Base-by-base conservation (phyloP, 2,888 invertebrate genomes). In the Scrobipalpa costella region DNA sequence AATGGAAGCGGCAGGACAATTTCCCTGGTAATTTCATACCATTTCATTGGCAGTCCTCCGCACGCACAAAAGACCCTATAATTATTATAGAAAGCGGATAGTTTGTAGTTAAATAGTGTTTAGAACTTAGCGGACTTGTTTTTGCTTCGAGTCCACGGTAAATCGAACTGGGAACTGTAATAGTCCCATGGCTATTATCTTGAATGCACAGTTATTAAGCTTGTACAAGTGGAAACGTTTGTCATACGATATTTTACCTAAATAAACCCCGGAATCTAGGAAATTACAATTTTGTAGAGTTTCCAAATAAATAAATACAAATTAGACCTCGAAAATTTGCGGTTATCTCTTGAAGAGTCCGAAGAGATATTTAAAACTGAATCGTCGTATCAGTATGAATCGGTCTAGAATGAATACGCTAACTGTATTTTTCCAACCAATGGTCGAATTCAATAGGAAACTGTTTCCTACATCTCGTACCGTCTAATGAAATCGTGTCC, bases 1-100 rank as follows among this genome's bases (percentile, higher is more conserved):
- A 82, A 86, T 86, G 87, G 88, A 86, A 83, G 80, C 80, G 86
- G 85, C 81, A 84, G 81, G 70, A 80, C 81, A 78, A 76, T 73
- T 73, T 75, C 74, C 68, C 73, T 70, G 72, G 38, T 55, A 61
- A 70, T 68, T 63, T 63, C 13, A 65, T 65, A 62, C 47, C 11
- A 27, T 34, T 63, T 36, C 11, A 44, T 36, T 58, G 57, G 49
- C 47, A 13, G 62, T 49, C 17, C n/a, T n/a, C 19, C 17, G 15
- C 19, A n/a, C 11, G 15, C 60, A 60, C 49, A 19, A 50, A 40
- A 58, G 58, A 21, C 7, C 50, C 50, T 17, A 19, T 50, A 50
- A 21, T 50, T 50, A 50, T 49, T 49, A 49, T 50, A 50, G 50
- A 19, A 19, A 50, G 19, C 21, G 17, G 17, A 19, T 19, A 19